Evolutionary conservation across 2,113 vertebrate genomes (phyloP), one percentile per base, ranked within the genome.

Genomic region (Perca schrenkii): DNA sequence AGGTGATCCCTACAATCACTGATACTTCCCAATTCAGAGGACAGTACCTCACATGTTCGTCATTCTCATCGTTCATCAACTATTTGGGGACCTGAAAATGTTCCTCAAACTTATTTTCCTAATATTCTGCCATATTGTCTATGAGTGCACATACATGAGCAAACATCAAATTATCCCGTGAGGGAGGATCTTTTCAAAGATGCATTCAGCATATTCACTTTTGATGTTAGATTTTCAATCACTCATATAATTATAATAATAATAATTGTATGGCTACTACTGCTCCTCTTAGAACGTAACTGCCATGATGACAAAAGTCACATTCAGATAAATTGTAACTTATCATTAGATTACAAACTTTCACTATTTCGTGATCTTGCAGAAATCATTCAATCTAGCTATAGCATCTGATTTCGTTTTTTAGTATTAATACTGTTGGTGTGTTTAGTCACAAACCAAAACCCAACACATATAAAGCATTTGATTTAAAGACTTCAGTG

Each of bases 1-100:
- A 56, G 73, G 36, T 31, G 61, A 84, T 78, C 80, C 56, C 19
- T 73, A 84, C 75, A 83, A 83, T 82, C 76, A 77, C 54, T 22
- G 54, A 83, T 57, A 61, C 17, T 8, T 75, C 21, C 74, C 52
- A 62, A 21, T 71, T 58, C 36, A 61, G 21, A 52, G 62, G 77
- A 74, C 50, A 60, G 47, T 34, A 58, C 73, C 34, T 77, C 50
- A 54, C 15, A 47, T 16, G 21, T 72, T 79, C 34, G 40, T 43
- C 40, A 43, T 43, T 43, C 40, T 43, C 40, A 43, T 54, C 28
- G 22, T 46, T 83, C 12, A 56, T 53, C 17, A 87, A 82, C 28
- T 70, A 12, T 82, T 70, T 2, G 13, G 11, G 2, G 16, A 52
- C 34, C 52, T 40, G 17, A 58, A 74, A 43, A 53, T 58, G 7